A percentile compares a stretch with the other conserved stretches of the same genome.
Evolutionary conservation across 2,888 invertebrate genomes (phyloP).

Genomic region (Nomada fucata): DNA sequence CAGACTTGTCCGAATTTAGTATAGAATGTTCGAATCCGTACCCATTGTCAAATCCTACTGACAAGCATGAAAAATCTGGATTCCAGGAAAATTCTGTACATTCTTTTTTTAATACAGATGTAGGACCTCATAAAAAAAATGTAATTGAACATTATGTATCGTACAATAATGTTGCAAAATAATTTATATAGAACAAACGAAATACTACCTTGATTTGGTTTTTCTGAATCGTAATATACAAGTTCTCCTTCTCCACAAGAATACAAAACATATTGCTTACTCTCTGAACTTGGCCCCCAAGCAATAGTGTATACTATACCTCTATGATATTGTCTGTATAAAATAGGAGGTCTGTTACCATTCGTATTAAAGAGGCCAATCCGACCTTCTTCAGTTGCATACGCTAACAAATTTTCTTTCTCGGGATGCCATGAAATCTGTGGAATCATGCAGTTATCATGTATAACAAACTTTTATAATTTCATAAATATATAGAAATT

Average conservation of each 20-base stretch:
- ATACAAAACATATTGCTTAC: constrained; percentile 85
- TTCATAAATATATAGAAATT: not conserved
- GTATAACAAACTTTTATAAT: not conserved
- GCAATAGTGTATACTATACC: constrained; percentile 87
- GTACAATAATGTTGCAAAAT: constrained; percentile 24
- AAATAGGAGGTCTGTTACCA: constrained; percentile 83
- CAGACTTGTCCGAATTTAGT: not conserved
- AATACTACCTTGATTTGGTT: constrained; percentile 84
- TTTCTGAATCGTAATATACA: constrained; percentile 85
- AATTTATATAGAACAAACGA: constrained; percentile 30
- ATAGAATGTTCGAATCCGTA: constrained; percentile 74
- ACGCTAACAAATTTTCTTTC: constrained; percentile 91
- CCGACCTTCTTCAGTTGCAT: constrained; percentile 93
- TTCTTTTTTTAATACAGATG: constrained; percentile 73
- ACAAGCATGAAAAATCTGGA: constrained; percentile 86
- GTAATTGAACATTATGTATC: constrained; percentile 12
- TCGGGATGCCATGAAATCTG: constrained; percentile 93
- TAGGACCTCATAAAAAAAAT: constrained; percentile 67
- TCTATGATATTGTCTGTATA: constrained; percentile 87
- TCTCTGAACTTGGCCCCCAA: constrained; percentile 86
- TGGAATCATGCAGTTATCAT: constrained; percentile 1
- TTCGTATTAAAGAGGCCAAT: constrained; percentile 88
- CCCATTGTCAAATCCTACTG: constrained; percentile 88
- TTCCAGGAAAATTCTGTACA: constrained; percentile 87
- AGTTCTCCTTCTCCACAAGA: constrained; percentile 88